Conservation (phyloP, 1,140 invertebrate species). For the Lysiphlebus fabarum region DNA sequence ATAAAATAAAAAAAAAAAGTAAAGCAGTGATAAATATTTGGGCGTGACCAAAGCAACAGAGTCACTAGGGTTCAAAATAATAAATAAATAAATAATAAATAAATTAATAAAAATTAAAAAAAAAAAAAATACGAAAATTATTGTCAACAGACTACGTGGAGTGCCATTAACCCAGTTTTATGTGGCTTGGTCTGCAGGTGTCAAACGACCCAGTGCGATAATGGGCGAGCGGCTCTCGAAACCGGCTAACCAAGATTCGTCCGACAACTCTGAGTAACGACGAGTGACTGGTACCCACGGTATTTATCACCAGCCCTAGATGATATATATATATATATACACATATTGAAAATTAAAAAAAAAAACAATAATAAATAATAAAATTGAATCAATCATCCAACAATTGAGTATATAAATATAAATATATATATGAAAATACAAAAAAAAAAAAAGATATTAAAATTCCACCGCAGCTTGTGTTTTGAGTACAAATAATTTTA, state of each 20-base stretch:
- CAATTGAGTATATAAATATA: neutral
- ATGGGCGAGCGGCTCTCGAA: slow-evolving; percentile 47
- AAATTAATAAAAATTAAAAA: no score
- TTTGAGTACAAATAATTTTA: slow-evolving; percentile 18
- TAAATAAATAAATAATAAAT: slow-evolving; percentile 16
- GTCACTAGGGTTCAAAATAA: slow-evolving; percentile 52
- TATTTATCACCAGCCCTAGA: slow-evolving; percentile 58
- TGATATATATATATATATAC: slow-evolving; percentile 36
- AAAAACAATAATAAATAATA: slow-evolving; percentile 21
- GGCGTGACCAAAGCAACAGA: slow-evolving; percentile 54
- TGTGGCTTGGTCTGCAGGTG: slow-evolving; percentile 58
- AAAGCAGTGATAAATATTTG: slow-evolving; percentile 45
- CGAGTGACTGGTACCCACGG: slow-evolving; percentile 56
- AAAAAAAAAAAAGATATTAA: slow-evolving; percentile 29
- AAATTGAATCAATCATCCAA: slow-evolving; percentile 28
- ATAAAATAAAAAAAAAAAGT: slow-evolving; percentile 30
- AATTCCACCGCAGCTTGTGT: slow-evolving; percentile 12
- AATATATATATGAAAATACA: neutral
- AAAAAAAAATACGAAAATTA: slow-evolving; percentile 14
- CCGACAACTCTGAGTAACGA: slow-evolving; percentile 51
- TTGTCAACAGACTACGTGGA: slow-evolving; percentile 36
- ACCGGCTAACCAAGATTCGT: slow-evolving; percentile 50
- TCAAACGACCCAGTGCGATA: slow-evolving; percentile 52
- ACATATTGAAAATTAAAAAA: slow-evolving; percentile 10
- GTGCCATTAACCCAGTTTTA: slow-evolving; percentile 58